phyloP scores from a whole-genome alignment of 2,888 invertebrate species.

The Crepidodera aurea region DNA sequence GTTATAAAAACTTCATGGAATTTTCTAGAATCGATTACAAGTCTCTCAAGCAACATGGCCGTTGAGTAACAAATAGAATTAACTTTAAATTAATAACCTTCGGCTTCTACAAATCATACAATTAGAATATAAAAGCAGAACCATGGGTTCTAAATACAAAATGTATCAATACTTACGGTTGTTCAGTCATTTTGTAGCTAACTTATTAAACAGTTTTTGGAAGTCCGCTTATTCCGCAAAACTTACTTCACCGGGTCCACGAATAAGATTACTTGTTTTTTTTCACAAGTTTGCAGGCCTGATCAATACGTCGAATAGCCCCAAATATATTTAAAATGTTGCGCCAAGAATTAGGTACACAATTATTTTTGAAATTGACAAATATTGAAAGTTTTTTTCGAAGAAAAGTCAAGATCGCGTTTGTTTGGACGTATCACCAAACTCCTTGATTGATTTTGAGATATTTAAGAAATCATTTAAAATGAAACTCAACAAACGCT shows the following conservation, averaged over 20 bases:
- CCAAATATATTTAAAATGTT: constrained; percentile 32
- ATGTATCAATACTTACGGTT: constrained; percentile 48
- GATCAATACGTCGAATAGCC: constrained; percentile 34
- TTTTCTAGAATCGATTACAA: constrained; percentile 55
- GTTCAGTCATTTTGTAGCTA: constrained; percentile 50
- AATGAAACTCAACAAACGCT: too few relatives aligned
- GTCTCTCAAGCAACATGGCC: constrained; percentile 54
- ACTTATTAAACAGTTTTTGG: constrained; percentile 37
- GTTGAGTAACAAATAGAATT: constrained; percentile 32
- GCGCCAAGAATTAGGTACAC: constrained; percentile 22
- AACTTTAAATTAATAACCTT: constrained; percentile 4
- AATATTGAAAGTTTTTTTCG: constrained; percentile 1
- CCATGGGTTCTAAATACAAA: not conserved
- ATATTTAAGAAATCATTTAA: not conserved
- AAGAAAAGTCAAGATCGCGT: constrained; percentile 7
- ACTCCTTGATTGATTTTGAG: not conserved
- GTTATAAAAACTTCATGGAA: constrained; percentile 37
- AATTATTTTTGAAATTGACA: constrained; percentile 8
- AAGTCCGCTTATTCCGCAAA: constrained; percentile 21
- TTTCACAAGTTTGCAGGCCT: constrained; percentile 27
- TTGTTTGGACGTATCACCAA: not conserved
- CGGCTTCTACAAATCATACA: not conserved
- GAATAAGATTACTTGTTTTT: constrained; percentile 39
- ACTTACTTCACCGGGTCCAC: constrained; percentile 39
- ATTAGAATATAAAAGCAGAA: not conserved